Percentiles rank a stretch among this genome's conserved stretches.
These are phyloP conservation scores for Macropus fuliginosus DNA, from an alignment of 2,797 vertebrate species.

Conservation along the genomic window DNA sequence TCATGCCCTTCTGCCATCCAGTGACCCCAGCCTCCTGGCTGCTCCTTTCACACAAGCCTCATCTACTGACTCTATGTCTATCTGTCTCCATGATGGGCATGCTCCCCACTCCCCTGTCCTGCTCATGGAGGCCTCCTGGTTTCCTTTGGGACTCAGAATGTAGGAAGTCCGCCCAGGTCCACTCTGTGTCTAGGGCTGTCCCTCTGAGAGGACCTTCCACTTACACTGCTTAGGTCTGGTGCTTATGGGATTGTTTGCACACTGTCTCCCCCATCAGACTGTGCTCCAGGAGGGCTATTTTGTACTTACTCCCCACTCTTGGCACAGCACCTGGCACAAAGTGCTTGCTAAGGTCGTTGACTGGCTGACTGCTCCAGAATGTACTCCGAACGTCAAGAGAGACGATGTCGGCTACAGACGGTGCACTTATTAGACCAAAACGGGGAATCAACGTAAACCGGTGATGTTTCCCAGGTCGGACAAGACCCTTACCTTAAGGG, in stretches of 20 bases:
- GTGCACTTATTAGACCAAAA: neutral
- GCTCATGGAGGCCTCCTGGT: neutral
- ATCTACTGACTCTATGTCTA: neutral
- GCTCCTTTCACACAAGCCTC: neutral
- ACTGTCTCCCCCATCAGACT: neutral
- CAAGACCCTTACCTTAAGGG: slow-evolving; percentile 91
- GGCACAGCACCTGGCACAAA: neutral
- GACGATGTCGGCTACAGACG: slow-evolving; percentile 17
- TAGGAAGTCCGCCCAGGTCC: neutral
- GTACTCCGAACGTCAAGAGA: slow-evolving; percentile 31
- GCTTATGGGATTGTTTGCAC: neutral
- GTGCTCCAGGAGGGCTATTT: neutral
- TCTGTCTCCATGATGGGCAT: neutral
- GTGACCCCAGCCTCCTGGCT: neutral
- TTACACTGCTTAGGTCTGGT: neutral
- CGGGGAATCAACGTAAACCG: slow-evolving; percentile 11
- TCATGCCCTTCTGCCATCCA: neutral
- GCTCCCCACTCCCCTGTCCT: neutral
- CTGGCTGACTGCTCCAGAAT: neutral
- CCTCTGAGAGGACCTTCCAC: neutral
- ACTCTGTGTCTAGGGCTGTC: neutral
- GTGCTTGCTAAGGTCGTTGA: neutral
- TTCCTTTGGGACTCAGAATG: neutral
- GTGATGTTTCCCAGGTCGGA: slow-evolving; percentile 26
- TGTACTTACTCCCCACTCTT: neutral